A percentile compares a stretch with the other conserved stretches of the same genome.
These are phyloP conservation scores for Diglossa brunneiventris DNA, from an alignment of 2,113 vertebrate genomes.

Conservation along the genomic window DNA sequence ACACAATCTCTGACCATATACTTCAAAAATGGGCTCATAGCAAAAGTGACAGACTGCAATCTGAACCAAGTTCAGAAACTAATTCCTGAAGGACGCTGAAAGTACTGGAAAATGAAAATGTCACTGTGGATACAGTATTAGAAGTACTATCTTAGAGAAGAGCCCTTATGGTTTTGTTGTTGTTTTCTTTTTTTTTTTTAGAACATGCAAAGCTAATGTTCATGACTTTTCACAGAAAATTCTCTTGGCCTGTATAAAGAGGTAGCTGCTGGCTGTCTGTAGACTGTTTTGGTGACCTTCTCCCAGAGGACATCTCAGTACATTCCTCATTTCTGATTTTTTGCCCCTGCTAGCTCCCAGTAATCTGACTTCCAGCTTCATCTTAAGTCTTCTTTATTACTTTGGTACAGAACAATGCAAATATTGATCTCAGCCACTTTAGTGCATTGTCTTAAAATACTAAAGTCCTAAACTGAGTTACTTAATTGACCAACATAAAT, in stretches of 20 bases:
- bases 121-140: background rate
- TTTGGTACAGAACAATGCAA: background rate
- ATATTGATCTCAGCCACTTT: background rate
- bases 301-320: background rate
- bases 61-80: background rate
- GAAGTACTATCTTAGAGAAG: background rate
- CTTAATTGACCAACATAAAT: background rate
- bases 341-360: background rate
- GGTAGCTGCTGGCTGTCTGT: background rate
- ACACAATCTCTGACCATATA: background rate
- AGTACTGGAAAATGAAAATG: background rate
- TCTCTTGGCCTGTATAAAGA: background rate
- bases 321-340: background rate
- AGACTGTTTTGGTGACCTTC: background rate
- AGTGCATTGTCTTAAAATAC: background rate
- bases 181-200: no score
- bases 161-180: background rate
- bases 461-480: background rate
- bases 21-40: background rate
- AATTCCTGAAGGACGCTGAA: background rate
- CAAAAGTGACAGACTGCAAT: background rate
- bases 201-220: background rate
- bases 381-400: background rate
- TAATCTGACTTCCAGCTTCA: background rate
- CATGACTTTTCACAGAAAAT: background rate